Percentiles rank a stretch among this genome's conserved stretches.
Conservation (phyloP, 2,113 vertebrate genomes). For the Rhinoderma darwinii region DNA sequence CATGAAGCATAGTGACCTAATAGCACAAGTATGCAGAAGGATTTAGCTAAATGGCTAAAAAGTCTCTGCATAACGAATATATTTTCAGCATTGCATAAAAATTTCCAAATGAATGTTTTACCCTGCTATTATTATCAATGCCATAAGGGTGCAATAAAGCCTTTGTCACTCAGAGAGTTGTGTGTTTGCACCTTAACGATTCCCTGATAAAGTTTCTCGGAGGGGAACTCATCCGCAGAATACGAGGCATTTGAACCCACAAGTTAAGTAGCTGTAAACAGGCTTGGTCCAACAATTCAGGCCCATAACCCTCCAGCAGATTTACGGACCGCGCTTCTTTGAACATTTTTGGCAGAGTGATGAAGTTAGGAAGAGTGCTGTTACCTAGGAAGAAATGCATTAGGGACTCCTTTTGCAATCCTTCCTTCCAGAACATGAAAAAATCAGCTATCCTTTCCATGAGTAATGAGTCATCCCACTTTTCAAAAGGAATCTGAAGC, state of each 20-base stretch:
- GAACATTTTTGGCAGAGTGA: conserved; percentile 76
- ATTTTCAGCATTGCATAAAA: conserved; percentile 11
- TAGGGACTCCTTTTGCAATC: conserved; percentile 73
- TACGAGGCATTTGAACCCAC: conserved; percentile 77
- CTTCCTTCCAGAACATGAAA: conserved; percentile 75
- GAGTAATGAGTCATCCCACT: conserved; percentile 79
- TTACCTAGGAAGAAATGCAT: conserved; percentile 79
- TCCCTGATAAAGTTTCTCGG: conserved; percentile 63
- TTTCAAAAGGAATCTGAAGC: conserved; percentile 68
- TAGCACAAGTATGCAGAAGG: not conserved
- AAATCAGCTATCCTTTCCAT: conserved; percentile 78
- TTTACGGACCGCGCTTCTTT: conserved; percentile 76
- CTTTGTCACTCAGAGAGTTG: conserved; percentile 65
- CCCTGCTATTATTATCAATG: not conserved
- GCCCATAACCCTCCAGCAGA: conserved; percentile 72
- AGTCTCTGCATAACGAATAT: not conserved
- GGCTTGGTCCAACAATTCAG: conserved; percentile 67
- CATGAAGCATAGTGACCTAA: not conserved
- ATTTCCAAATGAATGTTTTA: not conserved
- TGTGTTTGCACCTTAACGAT: conserved; percentile 46
- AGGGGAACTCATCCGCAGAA: conserved; percentile 74
- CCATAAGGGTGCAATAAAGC: conserved; percentile 23
- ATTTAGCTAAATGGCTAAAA: not conserved
- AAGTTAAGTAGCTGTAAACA: conserved; percentile 75
- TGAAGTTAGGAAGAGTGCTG: conserved; percentile 68